Conservation (phyloP, 2,888 invertebrate genomes). For the Plebejus argus region DNA sequence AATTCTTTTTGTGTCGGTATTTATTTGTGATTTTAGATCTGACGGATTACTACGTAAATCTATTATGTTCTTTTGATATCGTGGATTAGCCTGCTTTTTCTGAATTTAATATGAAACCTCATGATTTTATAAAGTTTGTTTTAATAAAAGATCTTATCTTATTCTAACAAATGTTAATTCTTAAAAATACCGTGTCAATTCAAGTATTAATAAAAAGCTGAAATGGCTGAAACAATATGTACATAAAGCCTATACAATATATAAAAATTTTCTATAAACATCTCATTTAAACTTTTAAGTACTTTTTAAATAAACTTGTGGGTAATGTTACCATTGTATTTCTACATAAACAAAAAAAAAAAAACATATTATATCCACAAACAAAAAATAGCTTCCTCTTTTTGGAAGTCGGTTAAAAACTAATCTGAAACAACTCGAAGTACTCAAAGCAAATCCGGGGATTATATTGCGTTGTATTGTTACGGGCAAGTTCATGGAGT, state of each 20-base stretch:
- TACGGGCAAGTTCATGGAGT: constrained; percentile 44
- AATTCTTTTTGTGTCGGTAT: constrained; percentile 15
- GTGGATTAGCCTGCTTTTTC: neutral
- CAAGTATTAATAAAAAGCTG: too few species aligned
- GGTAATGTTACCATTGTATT: too few species aligned
- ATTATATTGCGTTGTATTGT: constrained; percentile 24
- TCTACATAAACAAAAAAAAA: too few species aligned
- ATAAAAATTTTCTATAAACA: too few species aligned
- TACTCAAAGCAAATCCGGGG: constrained; percentile 16
- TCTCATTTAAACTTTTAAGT: neutral
- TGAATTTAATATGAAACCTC: neutral
- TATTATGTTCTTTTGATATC: neutral
- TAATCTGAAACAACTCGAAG: neutral
- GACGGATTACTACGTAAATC: neutral
- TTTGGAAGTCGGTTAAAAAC: neutral
- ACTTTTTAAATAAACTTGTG: neutral
- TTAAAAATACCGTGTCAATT: too few species aligned
- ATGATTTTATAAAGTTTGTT: neutral
- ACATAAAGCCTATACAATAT: too few species aligned
- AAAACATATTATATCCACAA: too few species aligned
- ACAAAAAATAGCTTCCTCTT: too few species aligned
- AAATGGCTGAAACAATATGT: too few species aligned
- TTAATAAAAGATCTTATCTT: neutral
- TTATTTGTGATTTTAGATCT: constrained; percentile 13
- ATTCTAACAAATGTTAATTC: too few species aligned